phyloP scores from a whole-genome alignment of 2,888 invertebrate species.

The Lottia gigantea region DNA sequence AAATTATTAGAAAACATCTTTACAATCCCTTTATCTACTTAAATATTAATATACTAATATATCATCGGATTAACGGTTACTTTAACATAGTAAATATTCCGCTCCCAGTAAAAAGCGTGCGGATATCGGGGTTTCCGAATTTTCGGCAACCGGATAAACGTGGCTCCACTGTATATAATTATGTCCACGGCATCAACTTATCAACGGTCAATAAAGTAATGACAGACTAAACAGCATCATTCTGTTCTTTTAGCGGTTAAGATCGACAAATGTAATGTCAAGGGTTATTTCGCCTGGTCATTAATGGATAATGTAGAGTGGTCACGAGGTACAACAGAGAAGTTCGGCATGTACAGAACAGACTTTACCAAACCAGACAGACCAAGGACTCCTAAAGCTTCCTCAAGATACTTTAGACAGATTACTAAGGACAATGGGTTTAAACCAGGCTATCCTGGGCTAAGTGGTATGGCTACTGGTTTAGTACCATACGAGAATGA shows the following conservation, averaged over 20 bases:
- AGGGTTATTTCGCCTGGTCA: conserved; percentile 81
- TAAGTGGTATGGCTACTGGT: conserved; percentile 37
- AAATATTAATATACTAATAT: too few species aligned
- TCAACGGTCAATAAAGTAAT: too few species aligned
- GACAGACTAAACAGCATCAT: too few species aligned
- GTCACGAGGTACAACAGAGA: conserved; percentile 78
- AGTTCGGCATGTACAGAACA: conserved; percentile 79
- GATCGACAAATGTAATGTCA: conserved; percentile 55
- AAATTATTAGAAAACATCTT: too few species aligned
- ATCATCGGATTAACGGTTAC: too few species aligned
- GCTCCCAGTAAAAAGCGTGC: too few species aligned
- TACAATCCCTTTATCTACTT: too few species aligned
- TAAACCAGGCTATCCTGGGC: conserved; percentile 31
- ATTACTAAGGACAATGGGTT: conserved; percentile 45
- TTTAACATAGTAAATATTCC: too few species aligned
- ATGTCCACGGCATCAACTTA: too few species aligned
- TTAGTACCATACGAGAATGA: conserved; percentile 28
- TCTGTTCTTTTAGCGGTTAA: conserved; percentile 30
- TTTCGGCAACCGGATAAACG: too few species aligned
- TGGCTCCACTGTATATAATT: too few species aligned
- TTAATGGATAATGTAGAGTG: conserved; percentile 87
- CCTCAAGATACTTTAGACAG: conserved; percentile 64
- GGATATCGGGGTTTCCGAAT: too few species aligned
- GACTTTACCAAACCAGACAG: conserved; percentile 77
- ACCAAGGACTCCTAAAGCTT: conserved; percentile 77